Evolutionary conservation across 2,888 invertebrate genomes (phyloP).

Genomic region (Napeogenes inachia): DNA sequence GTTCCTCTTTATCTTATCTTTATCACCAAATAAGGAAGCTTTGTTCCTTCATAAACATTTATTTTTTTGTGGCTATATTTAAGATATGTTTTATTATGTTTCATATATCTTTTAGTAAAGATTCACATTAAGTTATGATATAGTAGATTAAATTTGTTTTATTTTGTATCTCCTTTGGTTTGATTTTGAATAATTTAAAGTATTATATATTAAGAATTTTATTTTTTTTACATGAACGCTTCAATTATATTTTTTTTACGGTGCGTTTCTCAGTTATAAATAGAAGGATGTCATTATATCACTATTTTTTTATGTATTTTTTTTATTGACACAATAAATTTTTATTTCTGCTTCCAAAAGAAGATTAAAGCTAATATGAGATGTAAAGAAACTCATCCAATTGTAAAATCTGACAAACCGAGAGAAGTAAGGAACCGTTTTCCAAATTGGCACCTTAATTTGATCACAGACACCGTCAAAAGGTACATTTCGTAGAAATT

Average conservation of each 20-base stretch:
- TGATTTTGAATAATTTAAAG: too few species aligned
- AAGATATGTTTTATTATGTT: background rate
- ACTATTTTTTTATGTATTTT: too few species aligned
- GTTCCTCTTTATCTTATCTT: conserved; percentile 29
- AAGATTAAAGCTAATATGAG: conserved; percentile 15
- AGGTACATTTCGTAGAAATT: conserved; percentile 38
- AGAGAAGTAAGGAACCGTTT: conserved; percentile 26
- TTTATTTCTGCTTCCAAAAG: background rate
- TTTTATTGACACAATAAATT: background rate
- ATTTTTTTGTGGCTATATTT: background rate
- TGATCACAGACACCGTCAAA: conserved; percentile 37
- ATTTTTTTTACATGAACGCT: too few species aligned
- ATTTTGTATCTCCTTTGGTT: too few species aligned
- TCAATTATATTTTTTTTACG: too few species aligned
- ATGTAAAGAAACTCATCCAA: conserved; percentile 16
- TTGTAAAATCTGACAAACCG: conserved; percentile 24
- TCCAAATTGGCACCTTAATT: conserved; percentile 37
- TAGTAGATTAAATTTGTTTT: too few species aligned
- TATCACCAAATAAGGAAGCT: conserved; percentile 32
- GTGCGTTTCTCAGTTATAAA: too few species aligned
- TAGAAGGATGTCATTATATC: too few species aligned
- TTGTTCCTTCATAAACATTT: background rate
- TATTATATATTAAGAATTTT: too few species aligned
- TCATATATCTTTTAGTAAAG: background rate
- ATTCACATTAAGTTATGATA: too few species aligned